Conservation (phyloP, 92 coral and sea anemone species). For the Nematostella vectensis region DNA sequence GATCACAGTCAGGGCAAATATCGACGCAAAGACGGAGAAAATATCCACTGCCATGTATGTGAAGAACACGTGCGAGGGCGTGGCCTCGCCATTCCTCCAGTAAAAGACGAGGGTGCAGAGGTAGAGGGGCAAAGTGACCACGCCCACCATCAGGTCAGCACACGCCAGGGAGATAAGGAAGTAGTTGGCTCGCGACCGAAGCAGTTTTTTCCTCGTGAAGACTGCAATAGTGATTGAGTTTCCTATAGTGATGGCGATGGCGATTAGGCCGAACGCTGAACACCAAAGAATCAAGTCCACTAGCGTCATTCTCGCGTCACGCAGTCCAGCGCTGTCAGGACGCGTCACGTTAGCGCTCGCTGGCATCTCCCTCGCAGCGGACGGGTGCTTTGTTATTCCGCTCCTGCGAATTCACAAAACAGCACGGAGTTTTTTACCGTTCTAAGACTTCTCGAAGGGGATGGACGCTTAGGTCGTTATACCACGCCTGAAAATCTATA, state of each 20-base stretch:
- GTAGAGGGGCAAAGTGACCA: constrained; percentile 56
- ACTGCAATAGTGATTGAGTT: constrained; percentile 61
- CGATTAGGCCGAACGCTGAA: constrained; percentile 43
- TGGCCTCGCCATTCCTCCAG: constrained; percentile 33
- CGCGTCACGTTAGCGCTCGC: too few relatives aligned
- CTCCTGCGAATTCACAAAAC: too few relatives aligned
- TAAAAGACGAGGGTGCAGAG: constrained; percentile 50
- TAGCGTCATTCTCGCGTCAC: constrained; percentile 25
- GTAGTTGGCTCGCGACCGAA: constrained; percentile 71
- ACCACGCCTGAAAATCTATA: too few relatives aligned
- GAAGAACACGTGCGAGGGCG: constrained; percentile 14
- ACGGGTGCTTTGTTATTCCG: too few relatives aligned
- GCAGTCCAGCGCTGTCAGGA: too few relatives aligned
- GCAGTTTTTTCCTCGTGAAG: constrained; percentile 53
- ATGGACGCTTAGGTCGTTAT: too few relatives aligned
- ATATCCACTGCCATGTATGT: constrained; percentile 63
- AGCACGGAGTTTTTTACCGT: too few relatives aligned
- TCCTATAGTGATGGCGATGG: constrained; percentile 47
- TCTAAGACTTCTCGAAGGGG: too few relatives aligned
- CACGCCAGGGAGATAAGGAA: constrained; percentile 57
- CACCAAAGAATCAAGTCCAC: constrained; percentile 54
- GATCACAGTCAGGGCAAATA: constrained; percentile 57
- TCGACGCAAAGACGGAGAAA: constrained; percentile 69
- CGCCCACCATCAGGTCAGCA: constrained; percentile 67
- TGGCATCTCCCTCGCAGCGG: too few relatives aligned